Base-by-base conservation (phyloP, 2,888 invertebrate genomes). In the Rhagonycha fulva region DNA sequence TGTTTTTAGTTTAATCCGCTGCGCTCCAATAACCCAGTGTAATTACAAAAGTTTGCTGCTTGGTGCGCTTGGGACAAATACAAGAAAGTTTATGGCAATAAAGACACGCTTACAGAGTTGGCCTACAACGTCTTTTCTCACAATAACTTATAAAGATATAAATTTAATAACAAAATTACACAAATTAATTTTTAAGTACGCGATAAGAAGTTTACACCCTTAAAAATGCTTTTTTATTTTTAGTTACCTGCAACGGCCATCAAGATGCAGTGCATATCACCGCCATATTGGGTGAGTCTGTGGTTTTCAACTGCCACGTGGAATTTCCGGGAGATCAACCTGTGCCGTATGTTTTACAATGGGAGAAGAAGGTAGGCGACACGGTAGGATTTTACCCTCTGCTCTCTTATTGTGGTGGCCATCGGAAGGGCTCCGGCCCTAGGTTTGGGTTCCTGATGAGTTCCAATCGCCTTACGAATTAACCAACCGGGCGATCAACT, bases 361-460 rank as follows among this genome's bases (percentile, higher is more conserved):
- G 98, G 98, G 96, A 96, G 94, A 98, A 98, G 94, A 96, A 97
- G 95, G 96, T 96, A 95, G 94, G 95, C 94, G 95, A 95, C 91
- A 94, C 94, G 95, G 95, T 95, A 95, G 94, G 95, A 93, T 94
- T 93, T 91, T 90, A 86, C 88, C 88, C 88, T 88, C 89, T 89
- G 89, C 89, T 90, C 89, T 90, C 85, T 85, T 83, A 76, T 78
- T 80, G 78, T 81, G 82, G 80, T 82, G 80, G 80, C 79, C 80
- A 78, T 80, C 82, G 79, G 81, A 80, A 73, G 77, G 79, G 78
- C 66, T 67, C 11, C 75, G 68, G 71, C 71, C 80, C 76, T 76
- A 81, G 82, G 82, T 81, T 81, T 82, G 82, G 76, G 12, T 80
- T 81, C 79, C 81, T 81, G 76, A 75, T 61, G 76, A 72, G 70